Percentiles rank a stretch among this genome's conserved stretches.
phyloP scores from a whole-genome alignment of 92 coral and sea anemone species.

The Paramuricea clavata region DNA sequence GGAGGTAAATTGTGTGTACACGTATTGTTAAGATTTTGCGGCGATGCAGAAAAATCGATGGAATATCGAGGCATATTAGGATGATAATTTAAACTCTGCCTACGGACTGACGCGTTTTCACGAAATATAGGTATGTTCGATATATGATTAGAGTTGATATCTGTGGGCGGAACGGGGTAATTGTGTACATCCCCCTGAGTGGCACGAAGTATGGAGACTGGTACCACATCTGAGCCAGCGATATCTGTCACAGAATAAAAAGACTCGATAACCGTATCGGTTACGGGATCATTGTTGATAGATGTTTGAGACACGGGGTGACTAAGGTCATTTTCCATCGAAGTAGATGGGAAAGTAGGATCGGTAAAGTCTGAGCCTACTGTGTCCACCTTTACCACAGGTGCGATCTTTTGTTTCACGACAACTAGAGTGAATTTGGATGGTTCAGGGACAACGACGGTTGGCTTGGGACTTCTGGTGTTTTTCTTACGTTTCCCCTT shows the following conservation, averaged over 20 bases:
- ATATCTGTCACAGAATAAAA: not conserved
- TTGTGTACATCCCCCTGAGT: not conserved
- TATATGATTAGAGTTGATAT: not conserved
- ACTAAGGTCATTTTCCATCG: not conserved
- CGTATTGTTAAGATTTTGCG: too few species aligned
- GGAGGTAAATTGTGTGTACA: not conserved
- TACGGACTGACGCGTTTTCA: not conserved
- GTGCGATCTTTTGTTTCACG: not conserved
- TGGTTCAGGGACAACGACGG: not conserved
- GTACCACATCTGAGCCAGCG: not conserved
- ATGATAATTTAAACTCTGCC: not conserved
- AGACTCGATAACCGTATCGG: not conserved
- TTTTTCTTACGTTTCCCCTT: not conserved
- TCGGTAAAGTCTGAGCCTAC: not conserved
- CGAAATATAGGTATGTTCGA: not conserved
- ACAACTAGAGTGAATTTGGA: not conserved
- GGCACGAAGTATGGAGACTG: not conserved
- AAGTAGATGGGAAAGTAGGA: not conserved
- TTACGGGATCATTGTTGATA: not conserved
- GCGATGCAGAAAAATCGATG: not conserved
- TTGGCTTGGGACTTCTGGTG: not conserved
- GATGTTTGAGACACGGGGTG: not conserved
- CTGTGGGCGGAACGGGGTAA: not conserved
- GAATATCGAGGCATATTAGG: conserved; percentile 22
- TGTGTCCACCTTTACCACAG: not conserved